Conservation (phyloP, 2,113 vertebrate genomes). For the Epinephelus lanceolatus region DNA sequence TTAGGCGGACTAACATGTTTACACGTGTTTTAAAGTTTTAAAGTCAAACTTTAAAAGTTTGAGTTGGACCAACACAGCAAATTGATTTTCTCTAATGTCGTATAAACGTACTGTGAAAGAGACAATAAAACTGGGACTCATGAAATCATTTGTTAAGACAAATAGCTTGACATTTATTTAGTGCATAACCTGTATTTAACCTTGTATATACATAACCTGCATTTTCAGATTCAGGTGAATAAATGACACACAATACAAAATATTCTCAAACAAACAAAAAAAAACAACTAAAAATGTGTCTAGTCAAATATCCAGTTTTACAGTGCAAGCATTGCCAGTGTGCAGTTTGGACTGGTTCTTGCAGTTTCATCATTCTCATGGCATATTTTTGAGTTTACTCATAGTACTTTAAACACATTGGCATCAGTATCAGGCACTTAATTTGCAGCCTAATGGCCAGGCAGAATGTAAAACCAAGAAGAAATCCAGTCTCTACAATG, state of each 20-base stretch:
- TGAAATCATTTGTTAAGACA: too few species aligned
- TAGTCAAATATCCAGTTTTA: neutral
- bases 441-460: neutral
- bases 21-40: too few species aligned
- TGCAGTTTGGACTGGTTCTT: neutral
- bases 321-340: neutral
- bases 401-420: neutral
- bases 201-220: neutral
- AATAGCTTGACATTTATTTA: neutral
- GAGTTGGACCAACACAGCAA: too few species aligned
- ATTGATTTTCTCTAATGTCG: too few species aligned
- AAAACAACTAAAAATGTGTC: neutral
- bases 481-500: conserved; percentile 51
- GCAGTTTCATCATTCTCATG: neutral
- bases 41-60: too few species aligned
- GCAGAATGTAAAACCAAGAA: neutral
- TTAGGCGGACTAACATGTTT: too few species aligned
- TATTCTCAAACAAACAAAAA: neutral
- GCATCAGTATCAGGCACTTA: neutral
- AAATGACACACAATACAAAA: neutral
- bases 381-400: neutral
- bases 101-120: too few species aligned
- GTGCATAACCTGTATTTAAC: neutral
- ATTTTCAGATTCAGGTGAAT: neutral
- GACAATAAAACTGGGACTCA: too few species aligned